These are phyloP conservation scores for Rhamnusium bicolor DNA, from an alignment of 2,888 invertebrate species.

Conservation along the genomic window DNA sequence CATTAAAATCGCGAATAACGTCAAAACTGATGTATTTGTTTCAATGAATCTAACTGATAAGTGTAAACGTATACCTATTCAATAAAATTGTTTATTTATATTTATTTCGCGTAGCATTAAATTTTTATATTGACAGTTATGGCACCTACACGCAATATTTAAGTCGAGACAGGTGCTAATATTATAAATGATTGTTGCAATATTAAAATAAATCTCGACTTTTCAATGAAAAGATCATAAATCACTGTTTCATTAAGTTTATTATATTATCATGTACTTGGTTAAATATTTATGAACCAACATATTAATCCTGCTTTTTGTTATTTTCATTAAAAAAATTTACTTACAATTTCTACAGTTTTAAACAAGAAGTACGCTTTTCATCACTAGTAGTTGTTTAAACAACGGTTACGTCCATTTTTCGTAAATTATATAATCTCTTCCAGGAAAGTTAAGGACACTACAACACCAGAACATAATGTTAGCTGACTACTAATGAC, in stretches of 20 bases:
- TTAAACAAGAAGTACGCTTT: not conserved
- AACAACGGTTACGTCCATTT: too few relatives aligned
- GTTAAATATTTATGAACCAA: constrained; percentile 1
- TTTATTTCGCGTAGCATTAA: constrained; percentile 29
- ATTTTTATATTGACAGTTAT: constrained; percentile 46
- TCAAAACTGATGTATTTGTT: constrained; percentile 16
- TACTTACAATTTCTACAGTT: not conserved
- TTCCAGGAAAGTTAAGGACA: too few relatives aligned
- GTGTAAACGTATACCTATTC: constrained; percentile 3
- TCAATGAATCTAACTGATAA: constrained; percentile 2
- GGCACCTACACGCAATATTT: constrained; percentile 39
- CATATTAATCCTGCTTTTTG: not conserved
- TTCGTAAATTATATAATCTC: too few relatives aligned
- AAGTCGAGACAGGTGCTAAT: constrained; percentile 47
- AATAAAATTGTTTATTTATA: constrained; percentile 26
- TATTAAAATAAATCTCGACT: constrained; percentile 49
- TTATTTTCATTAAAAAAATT: not conserved
- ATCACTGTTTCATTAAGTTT: constrained; percentile 22
- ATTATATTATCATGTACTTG: constrained; percentile 5
- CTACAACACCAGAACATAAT: too few relatives aligned
- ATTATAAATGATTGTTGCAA: constrained; percentile 47
- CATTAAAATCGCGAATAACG: constrained; percentile 2
- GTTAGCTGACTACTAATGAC: too few relatives aligned
- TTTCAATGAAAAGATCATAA: constrained; percentile 38
- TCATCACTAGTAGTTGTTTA: too few relatives aligned